These are phyloP conservation scores for Telenomus remus DNA, from an alignment of 1,140 invertebrate species.

Conservation along the genomic window DNA sequence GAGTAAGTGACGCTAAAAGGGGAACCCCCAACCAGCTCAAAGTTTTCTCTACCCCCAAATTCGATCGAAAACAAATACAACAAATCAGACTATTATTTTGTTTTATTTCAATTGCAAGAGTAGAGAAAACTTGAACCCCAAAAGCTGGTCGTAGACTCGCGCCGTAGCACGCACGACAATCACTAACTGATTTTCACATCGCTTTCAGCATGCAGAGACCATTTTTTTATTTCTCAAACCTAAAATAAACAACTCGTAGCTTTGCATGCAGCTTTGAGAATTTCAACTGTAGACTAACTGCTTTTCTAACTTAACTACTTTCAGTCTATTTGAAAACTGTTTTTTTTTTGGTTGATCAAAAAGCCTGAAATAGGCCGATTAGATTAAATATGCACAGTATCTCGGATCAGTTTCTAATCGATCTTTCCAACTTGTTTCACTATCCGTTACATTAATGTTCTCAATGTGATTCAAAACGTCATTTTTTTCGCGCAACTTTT, in stretches of 20 bases:
- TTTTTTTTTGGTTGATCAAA: too few relatives aligned
- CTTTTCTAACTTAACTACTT: too few relatives aligned
- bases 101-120: slow-evolving; percentile 6
- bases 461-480: slow-evolving; percentile 24
- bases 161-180: slow-evolving; percentile 72
- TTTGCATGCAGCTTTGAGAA: background rate
- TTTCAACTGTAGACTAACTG: too few relatives aligned
- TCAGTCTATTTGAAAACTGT: too few relatives aligned
- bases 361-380: too few relatives aligned
- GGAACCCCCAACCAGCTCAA: slow-evolving; percentile 45
- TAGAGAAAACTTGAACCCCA: slow-evolving; percentile 42
- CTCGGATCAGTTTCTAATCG: slow-evolving; percentile 18
- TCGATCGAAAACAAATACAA: too few relatives aligned
- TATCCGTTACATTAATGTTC: slow-evolving; percentile 22
- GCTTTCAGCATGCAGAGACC: slow-evolving; percentile 35
- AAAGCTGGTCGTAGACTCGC: slow-evolving; percentile 69
- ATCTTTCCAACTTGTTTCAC: slow-evolving; percentile 36
- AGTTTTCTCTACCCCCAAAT: slow-evolving; percentile 30
- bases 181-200: slow-evolving; percentile 61
- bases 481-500: slow-evolving; percentile 14
- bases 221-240: too few relatives aligned
- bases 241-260: too few relatives aligned
- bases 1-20: slow-evolving; percentile 86
- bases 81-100: too few relatives aligned
- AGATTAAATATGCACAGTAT: too few relatives aligned